phyloP scores from a whole-genome alignment of 2,888 invertebrate genomes.

The Acronicta alni region DNA sequence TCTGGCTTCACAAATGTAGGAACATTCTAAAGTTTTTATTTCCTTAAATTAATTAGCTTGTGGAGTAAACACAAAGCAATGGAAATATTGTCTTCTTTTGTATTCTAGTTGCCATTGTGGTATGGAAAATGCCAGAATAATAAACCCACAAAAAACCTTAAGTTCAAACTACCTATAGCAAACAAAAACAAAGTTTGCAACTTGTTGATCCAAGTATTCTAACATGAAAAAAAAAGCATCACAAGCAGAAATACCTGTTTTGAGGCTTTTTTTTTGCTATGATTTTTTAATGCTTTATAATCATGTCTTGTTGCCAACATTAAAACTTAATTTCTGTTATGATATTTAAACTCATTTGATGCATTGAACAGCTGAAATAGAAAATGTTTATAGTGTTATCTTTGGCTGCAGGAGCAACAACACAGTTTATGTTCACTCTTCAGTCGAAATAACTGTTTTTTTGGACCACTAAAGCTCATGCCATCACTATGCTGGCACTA shows the following conservation, averaged over 20 bases:
- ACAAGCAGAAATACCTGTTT: slow-evolving; percentile 43
- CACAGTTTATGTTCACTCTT: too few relatives aligned
- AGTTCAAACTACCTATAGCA: background rate
- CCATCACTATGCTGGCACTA: too few relatives aligned
- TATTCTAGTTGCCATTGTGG: too few relatives aligned
- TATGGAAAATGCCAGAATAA: background rate
- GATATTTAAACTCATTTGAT: slow-evolving; percentile 18
- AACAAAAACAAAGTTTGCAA: slow-evolving; percentile 11
- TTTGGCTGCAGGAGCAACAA: too few relatives aligned
- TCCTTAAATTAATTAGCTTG: too few relatives aligned
- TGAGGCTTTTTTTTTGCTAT: slow-evolving; percentile 25
- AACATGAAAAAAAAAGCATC: slow-evolving; percentile 34
- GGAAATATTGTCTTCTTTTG: too few relatives aligned
- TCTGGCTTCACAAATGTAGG: background rate
- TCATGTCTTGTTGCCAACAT: slow-evolving; percentile 37
- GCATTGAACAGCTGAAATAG: too few relatives aligned
- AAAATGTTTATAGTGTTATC: too few relatives aligned
- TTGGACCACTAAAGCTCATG: too few relatives aligned
- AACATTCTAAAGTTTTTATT: too few relatives aligned
- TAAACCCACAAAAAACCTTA: background rate
- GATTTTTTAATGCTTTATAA: slow-evolving; percentile 39
- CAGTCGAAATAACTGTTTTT: too few relatives aligned
- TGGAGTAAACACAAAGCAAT: too few relatives aligned
- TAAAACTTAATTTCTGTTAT: slow-evolving; percentile 24
- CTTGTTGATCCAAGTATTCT: slow-evolving; percentile 15